Base-by-base conservation (phyloP, 2,797 vertebrate genomes). In the Tenualosa ilisha region DNA sequence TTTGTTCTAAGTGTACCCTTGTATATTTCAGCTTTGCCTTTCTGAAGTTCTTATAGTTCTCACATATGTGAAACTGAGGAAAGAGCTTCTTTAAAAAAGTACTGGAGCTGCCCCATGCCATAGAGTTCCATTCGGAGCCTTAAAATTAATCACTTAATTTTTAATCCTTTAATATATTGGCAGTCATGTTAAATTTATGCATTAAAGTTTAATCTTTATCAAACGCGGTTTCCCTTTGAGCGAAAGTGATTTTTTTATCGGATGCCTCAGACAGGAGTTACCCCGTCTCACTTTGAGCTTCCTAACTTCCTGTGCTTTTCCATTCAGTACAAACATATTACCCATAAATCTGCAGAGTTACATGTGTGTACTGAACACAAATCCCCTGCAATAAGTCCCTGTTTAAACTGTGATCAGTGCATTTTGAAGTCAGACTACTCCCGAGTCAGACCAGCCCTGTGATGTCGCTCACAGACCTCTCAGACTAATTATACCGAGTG, bases 121-220 rank as follows among this genome's bases (percentile, higher is more conserved):
- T 40, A 13, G 37, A 75, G 31, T 43, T 75, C 31, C 68, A 75
- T 75, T 37, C 17, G 3, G 22, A 22, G 17, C 6, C 56, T 15
- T 75, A 43, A 20, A 40, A 75, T 31, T 0, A 65, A 65, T 24
- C 7, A 24, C 22, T 68, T 68, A 68, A 31, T 68, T 43, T 17
- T 72, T 65, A 68, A 68, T 20, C 68, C 20, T 43, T 17, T 79
- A 79, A 68, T 68, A 22, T 59, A n/a, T 59, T 63, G 59, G 59
- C n/a, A 63, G 59, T 63, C n/a, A 63, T 72, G 15, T 15, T 46
- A n/a, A 0, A 79, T 43, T 79, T 46, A 79, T 79, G 40, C 40
- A 46, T 79, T 9, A 40, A 43, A 1, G 13, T 37, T 72, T 72
- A 1, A 43, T 79, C 40, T 43, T 79, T 17, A 79, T 22, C 6